Conservation (phyloP, 2,797 vertebrate genomes). For the Periophthalmus magnuspinnatus region DNA sequence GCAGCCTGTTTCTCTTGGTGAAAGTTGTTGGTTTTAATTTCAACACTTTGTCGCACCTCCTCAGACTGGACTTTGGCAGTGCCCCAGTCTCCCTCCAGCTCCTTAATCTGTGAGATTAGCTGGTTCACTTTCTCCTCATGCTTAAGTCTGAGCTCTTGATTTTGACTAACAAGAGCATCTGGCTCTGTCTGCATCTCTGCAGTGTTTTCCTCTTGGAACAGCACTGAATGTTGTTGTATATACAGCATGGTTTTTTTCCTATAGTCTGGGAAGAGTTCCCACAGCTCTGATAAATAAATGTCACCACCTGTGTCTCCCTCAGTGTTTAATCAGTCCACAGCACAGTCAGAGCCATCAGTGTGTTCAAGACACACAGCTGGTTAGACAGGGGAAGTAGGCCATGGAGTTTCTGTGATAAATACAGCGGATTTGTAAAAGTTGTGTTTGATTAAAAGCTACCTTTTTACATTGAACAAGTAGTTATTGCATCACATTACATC, state of each 20-base stretch:
- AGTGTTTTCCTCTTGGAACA: too few relatives aligned
- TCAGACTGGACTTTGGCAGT: too few relatives aligned
- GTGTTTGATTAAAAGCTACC: not conserved
- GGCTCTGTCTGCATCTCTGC: too few relatives aligned
- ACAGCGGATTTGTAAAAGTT: not conserved
- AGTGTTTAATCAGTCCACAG: constrained; percentile 42
- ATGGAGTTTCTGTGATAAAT: not conserved
- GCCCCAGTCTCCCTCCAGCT: too few relatives aligned
- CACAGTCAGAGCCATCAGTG: constrained; percentile 17
- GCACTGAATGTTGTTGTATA: not conserved
- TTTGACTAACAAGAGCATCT: too few relatives aligned
- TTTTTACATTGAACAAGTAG: not conserved
- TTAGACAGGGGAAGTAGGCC: not conserved
- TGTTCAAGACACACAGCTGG: constrained; percentile 6
- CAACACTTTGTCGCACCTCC: too few relatives aligned
- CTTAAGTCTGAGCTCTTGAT: too few relatives aligned
- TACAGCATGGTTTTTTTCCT: not conserved
- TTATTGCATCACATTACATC: not conserved
- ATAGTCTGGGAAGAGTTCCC: constrained; percentile 31
- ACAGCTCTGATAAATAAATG: constrained; percentile 51
- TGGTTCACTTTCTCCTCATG: too few relatives aligned
- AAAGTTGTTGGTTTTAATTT: too few relatives aligned
- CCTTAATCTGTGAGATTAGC: too few relatives aligned
- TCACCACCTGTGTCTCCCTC: constrained; percentile 18
- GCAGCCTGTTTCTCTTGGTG: too few relatives aligned